Percentiles rank a stretch among this genome's conserved stretches.
Conservation (phyloP, 2,888 invertebrate genomes). For the Mesorhabditis belari region DNA sequence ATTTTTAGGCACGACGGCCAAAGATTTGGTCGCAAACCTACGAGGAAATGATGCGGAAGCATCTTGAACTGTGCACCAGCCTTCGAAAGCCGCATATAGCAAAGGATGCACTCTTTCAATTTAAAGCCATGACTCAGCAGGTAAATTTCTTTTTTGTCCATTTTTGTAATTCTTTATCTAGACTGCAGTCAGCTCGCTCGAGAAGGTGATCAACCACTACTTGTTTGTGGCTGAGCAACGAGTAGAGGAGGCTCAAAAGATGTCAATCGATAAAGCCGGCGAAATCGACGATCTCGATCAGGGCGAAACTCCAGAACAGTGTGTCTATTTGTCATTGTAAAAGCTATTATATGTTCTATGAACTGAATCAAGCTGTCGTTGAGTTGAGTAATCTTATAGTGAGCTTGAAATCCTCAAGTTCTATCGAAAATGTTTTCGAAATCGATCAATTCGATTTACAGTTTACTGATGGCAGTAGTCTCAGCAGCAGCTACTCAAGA, state of each 20-base stretch:
- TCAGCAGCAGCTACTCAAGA: conserved; percentile 98
- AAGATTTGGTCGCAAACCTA: conserved; percentile 86
- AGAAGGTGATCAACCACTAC: conserved; percentile 91
- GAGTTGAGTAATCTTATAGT: neutral
- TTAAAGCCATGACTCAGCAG: conserved; percentile 91
- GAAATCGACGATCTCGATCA: conserved; percentile 94
- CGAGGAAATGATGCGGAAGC: conserved; percentile 99
- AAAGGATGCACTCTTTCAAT: conserved; percentile 97
- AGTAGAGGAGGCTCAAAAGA: conserved; percentile 84
- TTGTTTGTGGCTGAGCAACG: conserved; percentile 89
- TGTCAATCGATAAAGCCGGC: conserved; percentile 81
- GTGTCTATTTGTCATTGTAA: conserved; percentile 1
- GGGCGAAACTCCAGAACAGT: conserved; percentile 75
- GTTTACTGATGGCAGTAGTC: conserved; percentile 69
- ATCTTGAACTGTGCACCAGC: conserved; percentile 92
- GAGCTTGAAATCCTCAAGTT: no score
- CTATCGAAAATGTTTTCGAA: no score
- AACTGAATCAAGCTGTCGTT: no score
- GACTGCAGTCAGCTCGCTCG: conserved; percentile 77
- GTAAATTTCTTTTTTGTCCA: conserved; percentile 55
- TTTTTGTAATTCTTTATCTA: conserved; percentile 8
- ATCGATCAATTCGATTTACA: conserved; percentile 8
- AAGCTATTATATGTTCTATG: neutral
- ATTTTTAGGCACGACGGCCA: conserved; percentile 67
- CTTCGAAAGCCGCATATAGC: conserved; percentile 95